These are phyloP conservation scores for Astropecten irregularis DNA, from an alignment of 53 echinoderm and acorn worm species.

Conservation along the genomic window DNA sequence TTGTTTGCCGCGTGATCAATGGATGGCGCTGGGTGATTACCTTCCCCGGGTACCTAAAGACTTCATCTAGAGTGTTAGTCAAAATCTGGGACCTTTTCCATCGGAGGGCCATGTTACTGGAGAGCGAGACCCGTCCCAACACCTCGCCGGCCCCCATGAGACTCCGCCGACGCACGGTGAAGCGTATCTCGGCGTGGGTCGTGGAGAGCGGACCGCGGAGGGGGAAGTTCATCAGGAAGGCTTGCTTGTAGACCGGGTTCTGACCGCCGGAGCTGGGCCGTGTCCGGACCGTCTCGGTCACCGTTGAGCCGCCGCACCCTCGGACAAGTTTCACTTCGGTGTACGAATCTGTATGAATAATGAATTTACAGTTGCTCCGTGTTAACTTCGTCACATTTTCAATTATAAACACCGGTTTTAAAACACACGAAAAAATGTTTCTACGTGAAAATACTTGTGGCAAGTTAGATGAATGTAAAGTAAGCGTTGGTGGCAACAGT, in stretches of 20 bases:
- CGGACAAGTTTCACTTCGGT: constrained; percentile 29
- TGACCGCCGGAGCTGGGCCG: background rate
- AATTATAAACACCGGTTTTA: background rate
- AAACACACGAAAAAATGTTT: background rate
- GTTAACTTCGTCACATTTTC: too few species aligned
- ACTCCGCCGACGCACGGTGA: constrained; percentile 20
- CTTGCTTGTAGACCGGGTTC: constrained; percentile 67
- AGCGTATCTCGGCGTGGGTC: background rate
- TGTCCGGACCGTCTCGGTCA: constrained; percentile 32
- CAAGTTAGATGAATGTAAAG: too few species aligned
- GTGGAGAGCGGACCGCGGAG: background rate
- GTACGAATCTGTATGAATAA: background rate
- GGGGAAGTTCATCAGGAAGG: constrained; percentile 42
- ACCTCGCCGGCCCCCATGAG: background rate
- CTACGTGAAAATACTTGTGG: too few species aligned
- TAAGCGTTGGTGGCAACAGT: too few species aligned
- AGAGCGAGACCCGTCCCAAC: constrained; percentile 11
- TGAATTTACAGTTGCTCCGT: background rate
- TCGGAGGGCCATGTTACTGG: constrained; percentile 15
- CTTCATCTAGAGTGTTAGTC: constrained; percentile 21
- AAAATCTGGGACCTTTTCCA: constrained; percentile 32
- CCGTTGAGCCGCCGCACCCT: background rate
- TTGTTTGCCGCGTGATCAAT: too few species aligned
- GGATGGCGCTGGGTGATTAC: constrained; percentile 28
- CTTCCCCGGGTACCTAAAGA: constrained; percentile 23